Percentiles rank a stretch among this genome's conserved stretches.
Evolutionary conservation across 2,113 vertebrate genomes (phyloP).

Genomic region (Phyllostomus discolor): DNA sequence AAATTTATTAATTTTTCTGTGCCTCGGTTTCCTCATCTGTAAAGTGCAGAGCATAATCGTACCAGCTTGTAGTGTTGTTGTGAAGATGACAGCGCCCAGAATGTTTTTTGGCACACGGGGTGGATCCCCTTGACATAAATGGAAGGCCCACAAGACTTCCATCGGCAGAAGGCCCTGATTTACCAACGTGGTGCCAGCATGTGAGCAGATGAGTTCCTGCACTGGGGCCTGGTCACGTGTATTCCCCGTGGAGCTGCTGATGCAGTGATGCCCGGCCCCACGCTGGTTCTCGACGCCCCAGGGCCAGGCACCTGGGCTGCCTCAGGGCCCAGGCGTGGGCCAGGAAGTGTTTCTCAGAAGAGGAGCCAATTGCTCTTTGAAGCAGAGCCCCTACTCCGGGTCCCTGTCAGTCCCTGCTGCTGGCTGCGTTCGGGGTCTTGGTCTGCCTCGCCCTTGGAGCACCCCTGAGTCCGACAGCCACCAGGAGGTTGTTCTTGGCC

Average conservation of each 20-base stretch:
- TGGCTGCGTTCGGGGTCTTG: background rate
- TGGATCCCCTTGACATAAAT: no score
- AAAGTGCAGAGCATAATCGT: background rate
- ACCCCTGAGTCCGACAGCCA: background rate
- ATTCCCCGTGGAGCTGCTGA: background rate
- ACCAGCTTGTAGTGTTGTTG: background rate
- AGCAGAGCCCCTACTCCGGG: background rate
- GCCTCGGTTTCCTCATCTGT: background rate
- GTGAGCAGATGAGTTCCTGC: background rate
- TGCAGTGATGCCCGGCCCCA: background rate
- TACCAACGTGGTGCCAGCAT: background rate
- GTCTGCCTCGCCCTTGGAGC: background rate
- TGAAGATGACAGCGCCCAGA: background rate
- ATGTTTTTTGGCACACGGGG: background rate
- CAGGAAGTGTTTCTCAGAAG: background rate
- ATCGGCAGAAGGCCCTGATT: background rate
- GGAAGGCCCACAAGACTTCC: background rate
- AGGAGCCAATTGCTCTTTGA: background rate
- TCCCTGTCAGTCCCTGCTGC: background rate
- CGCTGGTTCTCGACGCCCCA: background rate
- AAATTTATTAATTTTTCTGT: background rate
- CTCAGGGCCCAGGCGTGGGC: background rate
- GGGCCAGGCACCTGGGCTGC: background rate
- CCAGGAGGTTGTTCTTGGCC: background rate
- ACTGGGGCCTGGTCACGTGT: background rate